These are phyloP conservation scores for Hydriomena furcata DNA, from an alignment of 2,888 invertebrate species.

Conservation along the genomic window DNA sequence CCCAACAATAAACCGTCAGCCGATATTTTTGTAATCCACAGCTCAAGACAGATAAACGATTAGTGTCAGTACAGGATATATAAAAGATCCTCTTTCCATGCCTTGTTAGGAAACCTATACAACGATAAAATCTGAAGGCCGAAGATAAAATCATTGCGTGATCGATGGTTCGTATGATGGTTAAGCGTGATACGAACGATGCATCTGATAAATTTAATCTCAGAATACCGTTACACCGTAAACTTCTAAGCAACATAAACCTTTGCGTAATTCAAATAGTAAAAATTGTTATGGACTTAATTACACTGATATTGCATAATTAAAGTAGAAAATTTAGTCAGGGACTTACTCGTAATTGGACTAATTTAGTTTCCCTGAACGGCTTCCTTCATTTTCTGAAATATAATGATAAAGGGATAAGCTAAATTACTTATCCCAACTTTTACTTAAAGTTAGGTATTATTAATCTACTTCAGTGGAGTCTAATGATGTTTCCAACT, in stretches of 20 bases:
- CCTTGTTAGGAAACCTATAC: slow-evolving; percentile 5
- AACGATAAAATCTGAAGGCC: no score
- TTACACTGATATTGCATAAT: no score
- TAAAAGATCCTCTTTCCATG: slow-evolving; percentile 9
- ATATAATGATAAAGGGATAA: neutral
- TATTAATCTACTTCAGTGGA: slow-evolving; percentile 17
- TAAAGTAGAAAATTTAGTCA: neutral
- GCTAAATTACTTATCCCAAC: slow-evolving; percentile 14
- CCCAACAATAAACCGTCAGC: slow-evolving; percentile 56
- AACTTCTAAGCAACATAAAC: no score
- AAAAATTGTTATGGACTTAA: no score
- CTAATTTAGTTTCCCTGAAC: neutral
- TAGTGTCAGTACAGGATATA: slow-evolving; percentile 23
- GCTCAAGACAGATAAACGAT: slow-evolving; percentile 20
- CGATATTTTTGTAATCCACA: slow-evolving; percentile 31
- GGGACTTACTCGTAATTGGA: neutral
- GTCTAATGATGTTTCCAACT: slow-evolving; percentile 21
- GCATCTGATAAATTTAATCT: no score
- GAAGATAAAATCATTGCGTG: no score
- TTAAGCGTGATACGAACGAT: no score
- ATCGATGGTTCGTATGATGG: no score
- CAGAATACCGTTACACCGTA: no score
- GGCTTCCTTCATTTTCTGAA: no score
- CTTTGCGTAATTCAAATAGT: no score
- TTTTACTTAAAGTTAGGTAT: slow-evolving; percentile 16